Conservation (phyloP, 2,888 invertebrate species). For the Callimorpha dominula region DNA sequence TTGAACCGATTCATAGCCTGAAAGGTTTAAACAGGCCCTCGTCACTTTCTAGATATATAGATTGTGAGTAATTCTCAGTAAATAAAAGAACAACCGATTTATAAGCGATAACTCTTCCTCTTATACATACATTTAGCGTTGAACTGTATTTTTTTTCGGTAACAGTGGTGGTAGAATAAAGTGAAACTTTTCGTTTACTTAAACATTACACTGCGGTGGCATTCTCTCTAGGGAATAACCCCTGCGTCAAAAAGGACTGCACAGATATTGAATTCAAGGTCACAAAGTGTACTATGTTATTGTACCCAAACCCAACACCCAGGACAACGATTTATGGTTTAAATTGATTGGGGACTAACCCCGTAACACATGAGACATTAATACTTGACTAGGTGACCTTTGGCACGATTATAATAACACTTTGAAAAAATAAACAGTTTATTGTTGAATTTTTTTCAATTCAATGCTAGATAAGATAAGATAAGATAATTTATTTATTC, state of each 20-base stretch:
- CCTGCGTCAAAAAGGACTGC: not conserved
- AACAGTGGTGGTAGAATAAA: not conserved
- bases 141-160: too few relatives aligned
- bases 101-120: too few relatives aligned
- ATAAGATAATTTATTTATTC: too few relatives aligned
- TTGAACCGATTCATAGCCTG: too few relatives aligned
- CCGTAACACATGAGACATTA: not conserved
- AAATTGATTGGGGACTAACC: not conserved
- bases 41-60: too few relatives aligned
- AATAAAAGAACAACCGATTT: too few relatives aligned
- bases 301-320: not conserved
- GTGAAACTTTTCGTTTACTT: not conserved
- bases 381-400: not conserved
- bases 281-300: not conserved
- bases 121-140: too few relatives aligned
- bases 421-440: not conserved
- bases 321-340: not conserved
- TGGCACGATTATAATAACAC: not conserved
- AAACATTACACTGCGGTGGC: not conserved
- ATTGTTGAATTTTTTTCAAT: too few relatives aligned
- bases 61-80: too few relatives aligned
- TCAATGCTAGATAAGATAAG: too few relatives aligned
- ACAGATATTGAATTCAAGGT: not conserved
- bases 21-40: too few relatives aligned
- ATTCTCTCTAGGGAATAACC: not conserved